phyloP scores from a whole-genome alignment of 2,888 invertebrate species.

The Drosophila neoperkinsi region DNA sequence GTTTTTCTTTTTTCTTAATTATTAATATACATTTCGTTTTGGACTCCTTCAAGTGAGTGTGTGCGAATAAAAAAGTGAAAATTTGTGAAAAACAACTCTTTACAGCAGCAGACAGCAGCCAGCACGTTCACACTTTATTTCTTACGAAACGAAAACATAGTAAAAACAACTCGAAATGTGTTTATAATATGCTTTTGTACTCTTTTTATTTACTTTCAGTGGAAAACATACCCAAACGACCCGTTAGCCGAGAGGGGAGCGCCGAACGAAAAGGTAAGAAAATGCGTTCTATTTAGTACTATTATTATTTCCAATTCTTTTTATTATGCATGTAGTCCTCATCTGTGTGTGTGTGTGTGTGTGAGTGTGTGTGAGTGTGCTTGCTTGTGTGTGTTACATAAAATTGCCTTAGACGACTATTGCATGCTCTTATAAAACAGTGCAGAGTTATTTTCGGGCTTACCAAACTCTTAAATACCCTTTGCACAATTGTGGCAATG shows the following conservation, averaged over 20 bases:
- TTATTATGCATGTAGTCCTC: conserved; percentile 1
- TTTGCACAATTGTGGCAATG: not conserved
- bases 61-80: conserved; percentile 17
- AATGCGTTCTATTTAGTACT: conserved; percentile 39
- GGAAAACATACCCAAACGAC: conserved; percentile 83
- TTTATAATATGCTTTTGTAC: conserved; percentile 40
- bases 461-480: not conserved
- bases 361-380: conserved; percentile 12
- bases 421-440: conserved; percentile 29
- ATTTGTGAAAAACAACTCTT: conserved; percentile 21
- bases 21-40: conserved; percentile 50
- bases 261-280: conserved; percentile 84
- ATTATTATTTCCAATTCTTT: conserved; percentile 14
- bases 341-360: conserved; percentile 13
- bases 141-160: conserved; percentile 50
- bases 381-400: conserved; percentile 38
- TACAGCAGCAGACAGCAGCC: conserved; percentile 1
- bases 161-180: conserved; percentile 34
- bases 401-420: conserved; percentile 30
- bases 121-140: conserved; percentile 35
- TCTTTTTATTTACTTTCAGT: conserved; percentile 74
- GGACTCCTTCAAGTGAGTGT: conserved; percentile 53
- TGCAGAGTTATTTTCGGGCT: not conserved
- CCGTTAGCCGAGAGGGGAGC: conserved; percentile 85
- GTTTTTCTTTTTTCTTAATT: conserved; percentile 14